Evolutionary conservation across 2,888 invertebrate species (phyloP), one percentile per base, ranked within the genome.

Genomic region (Cheilosia variabilis): DNA sequence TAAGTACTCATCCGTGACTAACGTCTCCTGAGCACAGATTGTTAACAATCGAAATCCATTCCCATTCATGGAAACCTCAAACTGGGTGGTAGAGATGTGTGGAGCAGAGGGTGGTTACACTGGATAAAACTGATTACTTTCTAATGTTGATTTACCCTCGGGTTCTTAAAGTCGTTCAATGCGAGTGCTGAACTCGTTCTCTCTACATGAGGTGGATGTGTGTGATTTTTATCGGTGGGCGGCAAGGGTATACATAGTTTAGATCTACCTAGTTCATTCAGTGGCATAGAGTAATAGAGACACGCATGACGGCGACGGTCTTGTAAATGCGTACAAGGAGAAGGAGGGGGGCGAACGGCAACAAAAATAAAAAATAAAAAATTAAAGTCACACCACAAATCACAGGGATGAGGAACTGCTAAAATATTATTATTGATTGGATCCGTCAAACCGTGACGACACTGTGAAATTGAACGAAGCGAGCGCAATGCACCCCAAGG

Each of bases 1-100:
- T 88, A 90, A 90, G 90, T 90, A 90, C 91, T 90, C 90, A 89
- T 89, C 90, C 90, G 88, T 90, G 89, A 90, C 90, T 89, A 91
- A 91, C 89, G 89, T 88, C 80, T 79, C 60, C 81, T 87, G 82
- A 78, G 82, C 88, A 87, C 87, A 83, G 87, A 88, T 87, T 86
- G 87, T 78, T 87, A 73, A 83, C 87, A 87, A 88, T 84, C 87
- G 78, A 83, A 82, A 86, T 83, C 78, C 77, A 83, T 80, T 75
- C 81, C 62, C 80, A 80, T 86, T 86, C 81, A 81, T 72, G 71
- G 53, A 63, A 81, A 86, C 86, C 86, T 86, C 86, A 81, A 81
- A 68, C 68, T 58, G 53, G 60, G 57, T 19, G 17, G 62, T 62
- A 47, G 22, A 47, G 17, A 37, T 52, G 43, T 55, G 45, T 62